phyloP scores from a whole-genome alignment of 2,888 invertebrate species.

The Trimorus sp. region DNA sequence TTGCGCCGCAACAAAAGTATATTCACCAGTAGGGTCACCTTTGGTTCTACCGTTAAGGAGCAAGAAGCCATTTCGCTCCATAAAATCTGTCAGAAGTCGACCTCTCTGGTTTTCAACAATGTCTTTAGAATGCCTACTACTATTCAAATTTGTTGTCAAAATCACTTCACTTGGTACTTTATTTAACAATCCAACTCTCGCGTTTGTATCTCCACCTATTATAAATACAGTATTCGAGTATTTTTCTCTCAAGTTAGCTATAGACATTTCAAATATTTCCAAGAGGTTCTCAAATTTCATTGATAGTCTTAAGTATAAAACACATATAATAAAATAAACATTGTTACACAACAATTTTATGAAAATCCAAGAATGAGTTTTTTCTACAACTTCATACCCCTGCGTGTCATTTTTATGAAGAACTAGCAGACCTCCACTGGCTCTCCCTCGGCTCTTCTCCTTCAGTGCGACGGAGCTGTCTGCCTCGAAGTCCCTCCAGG shows the following conservation, averaged over 20 bases:
- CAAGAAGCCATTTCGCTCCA: slow-evolving; percentile 17
- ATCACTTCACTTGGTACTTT: background rate
- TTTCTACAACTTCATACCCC: background rate
- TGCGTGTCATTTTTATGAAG: too few relatives aligned
- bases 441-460: slow-evolving; percentile 1
- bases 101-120: background rate
- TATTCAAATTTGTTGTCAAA: background rate
- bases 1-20: background rate
- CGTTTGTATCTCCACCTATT: slow-evolving; percentile 12
- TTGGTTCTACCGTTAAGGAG: slow-evolving; percentile 2
- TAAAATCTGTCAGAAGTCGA: background rate
- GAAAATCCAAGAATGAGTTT: background rate
- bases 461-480: background rate
- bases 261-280: background rate
- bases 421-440: background rate
- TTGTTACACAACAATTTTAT: too few relatives aligned
- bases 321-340: background rate
- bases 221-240: background rate
- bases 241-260: slow-evolving; percentile 3
- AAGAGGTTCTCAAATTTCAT: background rate
- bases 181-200: slow-evolving; percentile 1
- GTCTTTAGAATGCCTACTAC: background rate
- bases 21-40: background rate
- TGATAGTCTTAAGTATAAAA: background rate
- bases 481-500: too few relatives aligned